Evolutionary conservation across 35 echinoderm and acorn worm genomes (phyloP).

Genomic region (Anneissia japonica): DNA sequence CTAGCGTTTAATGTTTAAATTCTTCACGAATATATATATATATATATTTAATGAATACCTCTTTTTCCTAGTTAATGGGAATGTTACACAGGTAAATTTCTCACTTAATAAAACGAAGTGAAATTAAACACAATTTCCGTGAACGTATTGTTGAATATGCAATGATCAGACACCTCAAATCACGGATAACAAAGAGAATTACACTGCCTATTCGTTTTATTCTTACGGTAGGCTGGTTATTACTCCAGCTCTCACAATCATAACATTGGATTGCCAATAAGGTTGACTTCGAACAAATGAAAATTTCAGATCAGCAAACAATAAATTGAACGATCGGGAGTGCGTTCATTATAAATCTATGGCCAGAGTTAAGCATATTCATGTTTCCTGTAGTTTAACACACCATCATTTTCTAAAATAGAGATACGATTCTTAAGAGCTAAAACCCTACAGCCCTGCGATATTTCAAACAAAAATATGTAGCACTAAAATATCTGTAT

Average conservation of each 20-base stretch:
- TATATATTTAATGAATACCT: no score
- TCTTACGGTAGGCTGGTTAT: background rate
- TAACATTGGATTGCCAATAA: background rate
- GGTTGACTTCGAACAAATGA: background rate
- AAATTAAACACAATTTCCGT: background rate
- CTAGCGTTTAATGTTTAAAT: no score
- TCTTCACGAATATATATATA: no score
- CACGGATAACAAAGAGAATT: background rate
- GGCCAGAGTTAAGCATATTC: background rate
- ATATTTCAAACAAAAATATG: no score
- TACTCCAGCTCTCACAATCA: background rate
- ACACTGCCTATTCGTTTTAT: background rate
- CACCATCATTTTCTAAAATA: no score
- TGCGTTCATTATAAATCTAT: background rate
- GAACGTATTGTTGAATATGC: background rate
- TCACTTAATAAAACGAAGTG: background rate
- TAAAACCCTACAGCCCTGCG: no score
- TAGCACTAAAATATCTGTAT: no score
- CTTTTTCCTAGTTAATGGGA: no score
- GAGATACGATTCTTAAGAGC: no score
- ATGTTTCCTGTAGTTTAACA: no score
- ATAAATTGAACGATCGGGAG: background rate
- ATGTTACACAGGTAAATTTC: no score
- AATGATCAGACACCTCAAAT: background rate
- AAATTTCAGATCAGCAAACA: background rate